phyloP scores from a whole-genome alignment of 2,113 vertebrate genomes.

The Psophia crepitans region DNA sequence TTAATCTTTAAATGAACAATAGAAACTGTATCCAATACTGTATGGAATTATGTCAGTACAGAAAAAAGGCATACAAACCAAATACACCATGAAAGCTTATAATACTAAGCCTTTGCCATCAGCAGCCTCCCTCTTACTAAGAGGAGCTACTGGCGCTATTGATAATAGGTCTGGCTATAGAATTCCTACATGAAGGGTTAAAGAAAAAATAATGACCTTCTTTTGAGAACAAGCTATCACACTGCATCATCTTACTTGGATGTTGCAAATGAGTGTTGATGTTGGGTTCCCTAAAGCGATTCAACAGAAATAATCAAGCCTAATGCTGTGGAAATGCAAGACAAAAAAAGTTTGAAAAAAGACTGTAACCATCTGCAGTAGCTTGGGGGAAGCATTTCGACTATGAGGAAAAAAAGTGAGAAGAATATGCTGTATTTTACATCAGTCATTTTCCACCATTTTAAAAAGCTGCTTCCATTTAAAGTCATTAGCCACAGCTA shows the following conservation, averaged over 20 bases:
- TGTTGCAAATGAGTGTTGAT: constrained; percentile 13
- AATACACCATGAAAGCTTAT: not conserved
- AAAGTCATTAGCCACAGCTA: constrained; percentile 32
- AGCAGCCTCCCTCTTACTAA: not conserved
- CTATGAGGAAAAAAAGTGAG: not conserved
- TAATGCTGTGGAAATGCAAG: constrained; percentile 36
- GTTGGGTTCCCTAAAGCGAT: constrained; percentile 37
- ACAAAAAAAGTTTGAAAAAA: constrained; percentile 14
- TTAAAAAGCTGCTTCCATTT: not conserved
- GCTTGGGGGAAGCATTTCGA: not conserved
- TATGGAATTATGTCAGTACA: not conserved
- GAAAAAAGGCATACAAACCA: not conserved
- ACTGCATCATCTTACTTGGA: not conserved
- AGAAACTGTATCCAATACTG: not conserved
- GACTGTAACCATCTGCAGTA: constrained; percentile 34
- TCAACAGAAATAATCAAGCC: constrained; percentile 32
- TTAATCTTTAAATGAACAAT: not conserved
- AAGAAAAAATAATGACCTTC: not conserved
- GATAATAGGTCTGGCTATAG: not conserved
- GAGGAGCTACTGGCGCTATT: not conserved
- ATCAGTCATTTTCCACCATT: constrained; percentile 13
- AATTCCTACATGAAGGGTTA: not conserved
- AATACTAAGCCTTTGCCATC: not conserved
- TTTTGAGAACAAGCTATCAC: not conserved
- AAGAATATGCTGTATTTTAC: not conserved